These are phyloP conservation scores for Plectropomus leopardus DNA, from an alignment of 2,113 vertebrate genomes.

Conservation along the genomic window DNA sequence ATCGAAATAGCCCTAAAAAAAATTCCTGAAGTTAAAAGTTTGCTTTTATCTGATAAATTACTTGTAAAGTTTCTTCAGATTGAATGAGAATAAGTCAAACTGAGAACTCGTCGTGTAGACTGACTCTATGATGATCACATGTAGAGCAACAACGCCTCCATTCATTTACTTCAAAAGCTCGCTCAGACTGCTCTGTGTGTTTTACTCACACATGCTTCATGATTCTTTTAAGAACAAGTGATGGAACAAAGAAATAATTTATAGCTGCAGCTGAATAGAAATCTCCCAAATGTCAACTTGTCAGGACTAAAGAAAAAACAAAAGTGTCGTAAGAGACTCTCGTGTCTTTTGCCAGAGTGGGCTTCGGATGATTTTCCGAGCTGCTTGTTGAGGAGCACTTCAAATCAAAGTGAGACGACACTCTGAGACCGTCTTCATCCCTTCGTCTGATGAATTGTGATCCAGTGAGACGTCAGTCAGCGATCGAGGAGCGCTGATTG, in stretches of 20 bases:
- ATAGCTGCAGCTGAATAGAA: slow-evolving; percentile 9
- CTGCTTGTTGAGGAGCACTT: background rate
- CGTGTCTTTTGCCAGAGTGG: background rate
- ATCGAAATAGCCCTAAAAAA: too few species aligned
- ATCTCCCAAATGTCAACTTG: background rate
- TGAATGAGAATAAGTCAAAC: background rate
- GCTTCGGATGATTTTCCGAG: background rate
- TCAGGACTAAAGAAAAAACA: background rate
- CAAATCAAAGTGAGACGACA: background rate
- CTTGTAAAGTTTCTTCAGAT: background rate
- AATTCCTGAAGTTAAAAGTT: background rate
- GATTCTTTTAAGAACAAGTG: slow-evolving; percentile 7
- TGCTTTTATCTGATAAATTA: background rate
- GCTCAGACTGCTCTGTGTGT: too few species aligned
- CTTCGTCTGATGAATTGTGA: background rate
- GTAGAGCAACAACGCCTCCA: background rate
- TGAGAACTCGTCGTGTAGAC: background rate
- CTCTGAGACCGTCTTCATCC: background rate
- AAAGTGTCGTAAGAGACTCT: background rate
- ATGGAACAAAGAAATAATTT: background rate
- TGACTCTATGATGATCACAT: background rate
- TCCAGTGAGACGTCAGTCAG: background rate
- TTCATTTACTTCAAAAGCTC: background rate
- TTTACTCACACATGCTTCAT: background rate
- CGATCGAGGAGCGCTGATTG: background rate